Evolutionary conservation across 30 jellyfish, hydroid and myxozoan genomes (phyloP).

Genomic region (Morbakka virulenta): DNA sequence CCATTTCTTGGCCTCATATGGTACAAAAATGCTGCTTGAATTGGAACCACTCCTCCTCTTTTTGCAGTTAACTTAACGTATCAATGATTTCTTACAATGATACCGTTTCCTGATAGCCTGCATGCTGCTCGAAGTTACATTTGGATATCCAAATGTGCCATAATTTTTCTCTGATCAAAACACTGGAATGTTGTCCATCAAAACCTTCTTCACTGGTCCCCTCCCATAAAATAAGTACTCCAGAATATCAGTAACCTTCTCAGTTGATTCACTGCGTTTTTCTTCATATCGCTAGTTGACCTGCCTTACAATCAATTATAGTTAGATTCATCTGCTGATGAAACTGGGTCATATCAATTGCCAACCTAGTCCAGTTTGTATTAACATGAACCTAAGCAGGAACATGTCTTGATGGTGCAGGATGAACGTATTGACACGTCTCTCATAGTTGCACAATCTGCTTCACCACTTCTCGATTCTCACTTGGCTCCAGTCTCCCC

Average conservation of each 20-base stretch:
- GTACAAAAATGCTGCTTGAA: constrained; percentile 2
- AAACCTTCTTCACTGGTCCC: constrained; percentile 21
- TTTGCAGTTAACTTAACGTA: not conserved
- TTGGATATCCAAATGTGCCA: not conserved
- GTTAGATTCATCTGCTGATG: no score
- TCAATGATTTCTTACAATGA: constrained; percentile 15
- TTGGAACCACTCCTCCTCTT: not conserved
- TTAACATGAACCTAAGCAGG: not conserved
- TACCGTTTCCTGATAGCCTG: constrained; percentile 17
- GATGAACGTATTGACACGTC: constrained; percentile 3
- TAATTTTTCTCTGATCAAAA: not conserved
- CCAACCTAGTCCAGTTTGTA: constrained; percentile 18
- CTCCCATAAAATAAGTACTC: not conserved
- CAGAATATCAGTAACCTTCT: not conserved
- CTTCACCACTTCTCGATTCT: constrained; percentile 1
- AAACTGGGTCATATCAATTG: constrained; percentile 33
- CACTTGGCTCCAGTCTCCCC: no score
- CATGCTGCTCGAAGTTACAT: not conserved
- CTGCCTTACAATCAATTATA: constrained; percentile 12
- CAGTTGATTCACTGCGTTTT: not conserved
- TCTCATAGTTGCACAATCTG: constrained; percentile 3
- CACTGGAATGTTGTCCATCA: constrained; percentile 16
- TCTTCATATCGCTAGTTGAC: constrained; percentile 19
- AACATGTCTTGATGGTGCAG: constrained; percentile 12
- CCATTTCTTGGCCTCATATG: no score